phyloP scores from a whole-genome alignment of 2,113 vertebrate species.

The Echinops telfairi region DNA sequence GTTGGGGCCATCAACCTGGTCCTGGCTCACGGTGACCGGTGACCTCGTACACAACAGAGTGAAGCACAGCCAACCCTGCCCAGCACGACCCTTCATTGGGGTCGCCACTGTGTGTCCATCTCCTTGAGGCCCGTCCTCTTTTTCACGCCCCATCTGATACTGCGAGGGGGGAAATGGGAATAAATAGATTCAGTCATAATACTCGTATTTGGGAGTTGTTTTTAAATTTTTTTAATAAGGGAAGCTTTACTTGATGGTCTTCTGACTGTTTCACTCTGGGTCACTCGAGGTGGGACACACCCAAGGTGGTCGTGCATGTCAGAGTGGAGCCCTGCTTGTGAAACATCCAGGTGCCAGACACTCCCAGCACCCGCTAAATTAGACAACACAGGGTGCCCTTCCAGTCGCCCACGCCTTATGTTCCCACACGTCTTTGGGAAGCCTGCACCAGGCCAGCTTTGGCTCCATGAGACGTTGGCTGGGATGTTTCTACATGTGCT shows the following conservation, averaged over 20 bases:
- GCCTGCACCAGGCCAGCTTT: background rate
- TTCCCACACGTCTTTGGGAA: background rate
- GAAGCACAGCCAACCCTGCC: too few species aligned
- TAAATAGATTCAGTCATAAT: background rate
- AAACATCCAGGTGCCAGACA: background rate
- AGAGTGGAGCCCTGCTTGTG: background rate
- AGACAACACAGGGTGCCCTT: background rate
- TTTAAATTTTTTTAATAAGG: background rate
- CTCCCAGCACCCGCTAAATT: background rate
- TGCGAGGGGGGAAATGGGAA: background rate
- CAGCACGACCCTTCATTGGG: too few species aligned
- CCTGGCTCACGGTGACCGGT: background rate
- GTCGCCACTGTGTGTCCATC: too few species aligned
- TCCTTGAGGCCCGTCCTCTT: too few species aligned
- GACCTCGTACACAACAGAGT: too few species aligned
- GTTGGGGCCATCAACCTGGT: background rate
- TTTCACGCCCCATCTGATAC: background rate
- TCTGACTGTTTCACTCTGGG: background rate
- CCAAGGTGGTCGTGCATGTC: background rate
- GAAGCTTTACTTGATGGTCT: background rate
- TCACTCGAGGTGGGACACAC: background rate
- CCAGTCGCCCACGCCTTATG: background rate
- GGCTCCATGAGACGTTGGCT: background rate
- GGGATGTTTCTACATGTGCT: background rate
- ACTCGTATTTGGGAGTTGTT: background rate